Base-by-base conservation (phyloP, 2,888 invertebrate species). In the Mayetiola destructor region DNA sequence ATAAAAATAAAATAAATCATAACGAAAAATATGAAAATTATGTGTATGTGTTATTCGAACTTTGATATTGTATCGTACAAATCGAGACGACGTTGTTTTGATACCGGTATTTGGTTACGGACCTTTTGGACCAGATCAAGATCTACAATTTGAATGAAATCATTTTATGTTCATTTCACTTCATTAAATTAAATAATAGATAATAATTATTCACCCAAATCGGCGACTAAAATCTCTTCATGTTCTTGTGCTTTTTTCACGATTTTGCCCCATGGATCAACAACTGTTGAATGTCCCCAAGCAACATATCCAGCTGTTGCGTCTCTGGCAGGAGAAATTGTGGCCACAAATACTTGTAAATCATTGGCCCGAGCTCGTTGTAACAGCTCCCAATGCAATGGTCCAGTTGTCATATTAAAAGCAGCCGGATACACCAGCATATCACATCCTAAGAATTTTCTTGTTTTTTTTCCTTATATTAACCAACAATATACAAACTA, bases 331-430 rank as follows among this genome's bases (percentile, higher is more conserved):
- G 53, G 30, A 10, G 53, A 53, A 55, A 88, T 81, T 1, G 84
- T 80, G 21, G 85, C 88, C 37, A 93, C 87, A 75, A 82, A 97
- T 52, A 91, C 73, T 75, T 95, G 94, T 69, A 88, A 86, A 73
- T 96, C 95, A 32, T 82, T 76, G 35, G 96, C 94, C 55, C 95
- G 76, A 0, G 82, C 79, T 52, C 88, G 77, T 59, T 82, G 84
- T 18, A 96, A 74, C 4, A 92, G 70, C 67, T 92, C 87, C 93
- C 94, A 97, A 71, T 96, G 95, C 57, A 83, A 74, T 0, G 94
- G 93, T 0, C 96, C 96, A 0, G 93, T 93, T 1, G 88, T 89
- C 85, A 87, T 87, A 72, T 90, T 93, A 73, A 96, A 96, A 3
- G 95, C 94, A 21, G 87, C 93, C 0, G 96, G 95, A 74, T 93